Evolutionary conservation across 2,797 vertebrate genomes (phyloP).

Genomic region (Molossus alvarezi): DNA sequence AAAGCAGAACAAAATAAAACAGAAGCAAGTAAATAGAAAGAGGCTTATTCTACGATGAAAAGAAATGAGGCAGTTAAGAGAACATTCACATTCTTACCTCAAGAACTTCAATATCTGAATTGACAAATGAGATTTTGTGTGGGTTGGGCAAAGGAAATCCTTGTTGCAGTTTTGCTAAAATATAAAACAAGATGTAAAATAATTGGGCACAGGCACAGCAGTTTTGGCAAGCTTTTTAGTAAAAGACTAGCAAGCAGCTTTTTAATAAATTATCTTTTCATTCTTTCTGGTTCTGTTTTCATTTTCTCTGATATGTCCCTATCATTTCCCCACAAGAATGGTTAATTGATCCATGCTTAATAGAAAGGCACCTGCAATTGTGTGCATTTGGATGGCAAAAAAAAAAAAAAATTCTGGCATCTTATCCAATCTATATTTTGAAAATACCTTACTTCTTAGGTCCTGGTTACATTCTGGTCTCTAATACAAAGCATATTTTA

Average conservation of each 20-base stretch:
- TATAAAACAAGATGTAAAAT: conserved; percentile 46
- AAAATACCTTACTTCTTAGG: neutral
- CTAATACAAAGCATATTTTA: conserved; percentile 44
- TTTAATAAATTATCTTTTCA: conserved; percentile 22
- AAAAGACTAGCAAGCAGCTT: neutral
- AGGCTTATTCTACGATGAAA: neutral
- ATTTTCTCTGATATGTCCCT: neutral
- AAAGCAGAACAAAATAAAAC: conserved; percentile 33
- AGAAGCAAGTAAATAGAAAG: neutral
- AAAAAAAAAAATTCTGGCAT: neutral
- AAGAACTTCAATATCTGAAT: conserved; percentile 86
- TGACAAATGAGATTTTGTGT: conserved; percentile 83
- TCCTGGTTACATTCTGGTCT: neutral
- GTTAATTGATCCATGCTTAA: neutral
- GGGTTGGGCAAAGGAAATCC: conserved; percentile 89
- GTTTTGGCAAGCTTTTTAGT: conserved; percentile 37
- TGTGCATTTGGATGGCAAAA: conserved; percentile 9
- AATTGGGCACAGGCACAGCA: rapidly evolving
- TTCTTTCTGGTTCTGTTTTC: conserved; percentile 10
- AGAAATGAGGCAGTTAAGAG: neutral
- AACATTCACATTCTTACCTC: conserved; percentile 86
- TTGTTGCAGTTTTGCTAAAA: conserved; percentile 89
- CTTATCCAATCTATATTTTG: conserved; percentile 33
- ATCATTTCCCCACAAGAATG: neutral
- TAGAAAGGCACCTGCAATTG: neutral